Evolutionary conservation across 92 coral and sea anemone genomes (phyloP).

Genomic region (Nematostella vectensis): DNA sequence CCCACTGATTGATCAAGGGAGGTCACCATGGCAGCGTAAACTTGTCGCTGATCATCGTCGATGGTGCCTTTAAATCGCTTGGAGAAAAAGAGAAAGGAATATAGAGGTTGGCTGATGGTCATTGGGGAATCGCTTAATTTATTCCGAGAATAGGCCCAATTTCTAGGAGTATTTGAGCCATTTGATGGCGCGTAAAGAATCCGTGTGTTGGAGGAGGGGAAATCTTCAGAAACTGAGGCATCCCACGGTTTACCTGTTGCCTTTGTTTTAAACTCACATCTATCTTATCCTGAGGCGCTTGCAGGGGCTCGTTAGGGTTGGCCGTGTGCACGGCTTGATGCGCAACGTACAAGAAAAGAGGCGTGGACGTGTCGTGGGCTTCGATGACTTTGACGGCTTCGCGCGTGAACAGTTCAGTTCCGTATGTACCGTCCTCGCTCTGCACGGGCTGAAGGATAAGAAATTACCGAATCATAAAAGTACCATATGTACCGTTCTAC

Average conservation of each 20-base stretch:
- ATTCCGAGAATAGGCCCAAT: too few relatives aligned
- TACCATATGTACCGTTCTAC: neutral
- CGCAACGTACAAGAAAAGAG: conserved; percentile 53
- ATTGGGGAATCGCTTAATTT: too few relatives aligned
- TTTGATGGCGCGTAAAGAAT: too few relatives aligned
- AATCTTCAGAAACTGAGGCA: too few relatives aligned
- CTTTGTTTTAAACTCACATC: conserved; percentile 7
- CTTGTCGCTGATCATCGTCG: conserved; percentile 54
- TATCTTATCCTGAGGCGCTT: conserved; percentile 41
- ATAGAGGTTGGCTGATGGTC: neutral
- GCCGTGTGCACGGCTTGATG: conserved; percentile 73
- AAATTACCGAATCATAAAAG: neutral
- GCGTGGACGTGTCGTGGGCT: conserved; percentile 39
- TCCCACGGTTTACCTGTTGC: too few relatives aligned
- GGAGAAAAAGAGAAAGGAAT: neutral
- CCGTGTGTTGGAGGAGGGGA: too few relatives aligned
- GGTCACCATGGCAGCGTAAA: conserved; percentile 96
- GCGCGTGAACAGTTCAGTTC: conserved; percentile 49
- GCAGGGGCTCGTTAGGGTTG: conserved; percentile 45
- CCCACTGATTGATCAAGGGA: conserved; percentile 87
- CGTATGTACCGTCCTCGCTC: conserved; percentile 45
- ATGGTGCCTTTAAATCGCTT: conserved; percentile 66
- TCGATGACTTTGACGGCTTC: conserved; percentile 42
- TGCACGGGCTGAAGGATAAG: conserved; percentile 37
- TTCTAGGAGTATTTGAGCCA: too few relatives aligned